Conservation (phyloP, 2,113 vertebrate species). For the Ochotona princeps region DNA sequence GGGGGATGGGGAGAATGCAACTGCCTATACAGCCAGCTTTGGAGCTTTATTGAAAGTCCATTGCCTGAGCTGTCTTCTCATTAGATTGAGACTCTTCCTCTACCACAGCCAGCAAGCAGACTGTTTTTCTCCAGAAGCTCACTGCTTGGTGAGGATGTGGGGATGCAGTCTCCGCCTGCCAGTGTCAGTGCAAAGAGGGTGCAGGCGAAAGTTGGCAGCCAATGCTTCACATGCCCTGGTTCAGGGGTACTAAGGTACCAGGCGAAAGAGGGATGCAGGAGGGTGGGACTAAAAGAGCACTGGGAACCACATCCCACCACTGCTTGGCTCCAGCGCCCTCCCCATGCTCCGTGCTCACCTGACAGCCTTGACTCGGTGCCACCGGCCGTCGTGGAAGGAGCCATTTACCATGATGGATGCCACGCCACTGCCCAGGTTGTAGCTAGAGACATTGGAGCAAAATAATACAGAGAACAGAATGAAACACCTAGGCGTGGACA, state of each 20-base stretch:
- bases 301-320: rapidly evolving
- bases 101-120: neutral
- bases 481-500: neutral
- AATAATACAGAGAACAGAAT: neutral
- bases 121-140: neutral
- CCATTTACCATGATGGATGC: constrained; percentile 91
- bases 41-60: neutral
- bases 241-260: neutral
- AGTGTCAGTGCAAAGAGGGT: neutral
- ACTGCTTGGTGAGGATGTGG: neutral
- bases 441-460: constrained; percentile 83
- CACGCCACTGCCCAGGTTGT: constrained; percentile 94
- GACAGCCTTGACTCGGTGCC: constrained; percentile 96
- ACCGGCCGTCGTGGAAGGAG: constrained; percentile 93
- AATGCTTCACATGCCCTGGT: neutral
- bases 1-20: no score
- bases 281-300: neutral
- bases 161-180: neutral
- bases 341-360: constrained; percentile 85
- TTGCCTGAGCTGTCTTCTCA: neutral
- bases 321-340: neutral
- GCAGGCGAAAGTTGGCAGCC: neutral
- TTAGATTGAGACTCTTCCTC: neutral
- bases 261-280: neutral
- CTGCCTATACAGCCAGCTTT: neutral